These are phyloP conservation scores for Ametastegia equiseti DNA, from an alignment of 2,888 invertebrate genomes.

Conservation along the genomic window DNA sequence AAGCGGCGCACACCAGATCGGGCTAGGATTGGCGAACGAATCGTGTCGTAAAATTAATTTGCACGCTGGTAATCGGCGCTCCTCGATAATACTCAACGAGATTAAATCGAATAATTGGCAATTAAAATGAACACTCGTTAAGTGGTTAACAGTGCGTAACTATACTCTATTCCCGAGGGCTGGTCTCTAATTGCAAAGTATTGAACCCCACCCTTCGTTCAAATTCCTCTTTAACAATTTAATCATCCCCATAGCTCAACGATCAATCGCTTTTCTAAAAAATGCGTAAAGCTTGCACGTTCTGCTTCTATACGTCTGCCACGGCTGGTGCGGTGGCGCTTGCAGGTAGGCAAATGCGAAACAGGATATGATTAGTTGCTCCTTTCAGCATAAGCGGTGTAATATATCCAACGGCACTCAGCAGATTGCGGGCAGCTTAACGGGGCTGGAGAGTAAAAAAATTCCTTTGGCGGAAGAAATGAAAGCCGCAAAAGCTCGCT, in stretches of 20 bases:
- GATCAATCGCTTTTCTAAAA: background rate
- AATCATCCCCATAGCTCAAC: background rate
- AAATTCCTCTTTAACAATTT: background rate
- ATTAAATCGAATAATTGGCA: slow-evolving; percentile 34
- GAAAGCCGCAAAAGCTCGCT: slow-evolving; percentile 37
- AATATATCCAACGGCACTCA: slow-evolving; percentile 60
- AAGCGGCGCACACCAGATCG: too few species aligned
- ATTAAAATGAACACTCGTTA: slow-evolving; percentile 28
- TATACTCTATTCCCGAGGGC: background rate
- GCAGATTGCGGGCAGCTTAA: slow-evolving; percentile 57
- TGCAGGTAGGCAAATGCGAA: slow-evolving; percentile 3
- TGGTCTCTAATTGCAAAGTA: background rate
- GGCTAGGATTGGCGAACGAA: too few species aligned
- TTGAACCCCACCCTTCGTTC: background rate
- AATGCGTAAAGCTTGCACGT: too few species aligned
- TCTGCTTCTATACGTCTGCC: too few species aligned
- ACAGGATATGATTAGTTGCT: slow-evolving; percentile 39
- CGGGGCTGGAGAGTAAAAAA: slow-evolving; percentile 47
- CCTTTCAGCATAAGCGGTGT: slow-evolving; percentile 58
- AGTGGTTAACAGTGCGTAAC: background rate
- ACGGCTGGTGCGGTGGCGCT: background rate
- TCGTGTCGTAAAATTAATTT: slow-evolving; percentile 9
- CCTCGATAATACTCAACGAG: background rate
- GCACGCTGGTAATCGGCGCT: background rate
- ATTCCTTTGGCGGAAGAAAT: slow-evolving; percentile 50